Evolutionary conservation across 2,113 vertebrate species (phyloP), one percentile per base, ranked within the genome.

Genomic region (Motacilla alba): DNA sequence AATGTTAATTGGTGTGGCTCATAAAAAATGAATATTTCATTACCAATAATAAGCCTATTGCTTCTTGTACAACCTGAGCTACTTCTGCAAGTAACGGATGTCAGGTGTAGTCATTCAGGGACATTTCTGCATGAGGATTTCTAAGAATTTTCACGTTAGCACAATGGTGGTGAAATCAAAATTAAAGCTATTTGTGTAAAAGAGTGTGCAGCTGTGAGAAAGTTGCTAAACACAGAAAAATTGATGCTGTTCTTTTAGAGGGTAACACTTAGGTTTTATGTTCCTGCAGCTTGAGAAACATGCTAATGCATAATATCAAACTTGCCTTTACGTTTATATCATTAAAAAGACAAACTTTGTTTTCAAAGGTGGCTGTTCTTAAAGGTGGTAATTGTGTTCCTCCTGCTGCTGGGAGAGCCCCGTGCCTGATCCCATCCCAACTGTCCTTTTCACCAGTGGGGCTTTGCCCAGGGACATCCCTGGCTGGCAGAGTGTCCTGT

Each of bases 381-480:
- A 33, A 13, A 21, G 35, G 47, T 14, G 23, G 4, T 5, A 14
- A 15, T 41, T 0, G 8, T 47, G 7, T 58, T 76, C 41, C 53
- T 68, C 37, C 44, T 67, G 24, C 24, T 56, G n/a, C 23, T 14
- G 33, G 43, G 20, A 27, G 26, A 24, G 22, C 0, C 1, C 23
- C 0, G 0, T 10, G 14, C 18, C 74, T 66, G 53, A 58, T 28
- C 8, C 46, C 52, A 20, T 50, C 82, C 73, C 9, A 5, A 1
- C 7, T 59, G 16, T 55, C 14, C 68, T 41, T 62, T 58, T 27
- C 0, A 3, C 21, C 55, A 3, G 24, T 6, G 31, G 15, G 37
- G 49, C 53, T 83, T 28, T 59, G 39, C 44, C 21, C 1, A 0
- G 56, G 52, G 20, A 11, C 2, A 5, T 11, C 53, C 62, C 59